Conservation (phyloP, 2,113 vertebrate genomes). For the Tringa solitaria region DNA sequence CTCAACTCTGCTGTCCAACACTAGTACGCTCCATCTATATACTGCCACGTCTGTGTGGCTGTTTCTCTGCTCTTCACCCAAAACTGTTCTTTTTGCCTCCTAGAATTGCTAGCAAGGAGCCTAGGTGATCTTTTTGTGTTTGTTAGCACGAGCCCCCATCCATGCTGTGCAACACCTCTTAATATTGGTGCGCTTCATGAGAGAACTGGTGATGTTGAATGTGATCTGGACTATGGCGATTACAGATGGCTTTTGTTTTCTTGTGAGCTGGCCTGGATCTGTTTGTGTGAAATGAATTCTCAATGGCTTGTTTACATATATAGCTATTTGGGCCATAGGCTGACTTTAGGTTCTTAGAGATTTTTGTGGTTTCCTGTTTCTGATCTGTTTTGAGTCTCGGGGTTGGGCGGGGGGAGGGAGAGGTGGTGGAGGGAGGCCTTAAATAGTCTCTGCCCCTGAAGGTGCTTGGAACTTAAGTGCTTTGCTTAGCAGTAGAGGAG, state of each 20-base stretch:
- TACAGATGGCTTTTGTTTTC: slow-evolving; percentile 6
- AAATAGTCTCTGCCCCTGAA: neutral
- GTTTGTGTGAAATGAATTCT: slow-evolving; percentile 2
- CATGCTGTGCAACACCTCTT: accelerated
- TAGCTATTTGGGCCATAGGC: neutral
- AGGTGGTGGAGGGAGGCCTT: neutral
- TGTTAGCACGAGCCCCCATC: neutral
- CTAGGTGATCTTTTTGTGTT: neutral
- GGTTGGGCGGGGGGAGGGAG: neutral
- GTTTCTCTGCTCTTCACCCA: neutral
- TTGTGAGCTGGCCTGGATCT: neutral
- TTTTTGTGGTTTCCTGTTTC: slow-evolving; percentile 57
- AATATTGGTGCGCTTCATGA: neutral
- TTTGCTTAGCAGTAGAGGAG: neutral
- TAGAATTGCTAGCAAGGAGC: neutral
- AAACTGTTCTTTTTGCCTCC: neutral
- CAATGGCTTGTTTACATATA: slow-evolving; percentile 17
- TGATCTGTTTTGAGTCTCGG: neutral
- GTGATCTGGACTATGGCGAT: accelerated
- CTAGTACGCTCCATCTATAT: accelerated
- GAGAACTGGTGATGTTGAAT: neutral
- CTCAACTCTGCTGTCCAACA: neutral
- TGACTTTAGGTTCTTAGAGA: slow-evolving; percentile 28
- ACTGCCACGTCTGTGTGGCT: neutral
- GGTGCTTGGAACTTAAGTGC: neutral